Base-by-base conservation (phyloP, 53 echinoderm and acorn worm genomes). In the Hippasteria phrygiana region DNA sequence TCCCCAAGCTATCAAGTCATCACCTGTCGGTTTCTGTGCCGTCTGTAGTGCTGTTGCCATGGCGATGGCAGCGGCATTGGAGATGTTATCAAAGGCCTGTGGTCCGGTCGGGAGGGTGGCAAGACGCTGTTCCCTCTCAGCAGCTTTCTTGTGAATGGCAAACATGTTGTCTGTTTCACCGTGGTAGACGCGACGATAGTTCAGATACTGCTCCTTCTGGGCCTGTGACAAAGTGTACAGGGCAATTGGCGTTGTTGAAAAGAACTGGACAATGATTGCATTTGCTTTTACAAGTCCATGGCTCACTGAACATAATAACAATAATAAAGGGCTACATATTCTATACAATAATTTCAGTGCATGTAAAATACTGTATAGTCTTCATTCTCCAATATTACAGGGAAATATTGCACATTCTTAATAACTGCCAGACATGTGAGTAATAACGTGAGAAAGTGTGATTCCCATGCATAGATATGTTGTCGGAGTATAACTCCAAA, bases 131-230 rank as follows among this genome's bases (percentile, higher is more conserved):
- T 91, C 80, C 43, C 85, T 88, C 20, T 87, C 75, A 16, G 87
- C 64, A 17, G 69, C 56, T 73, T 91, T 93, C 43, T 91, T 91
- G 50, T 94, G 91, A 38, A 82, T 80, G 46, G 96, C 90, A 86
- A 99, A 99, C 37, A 99, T 79, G 45, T 99, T 96, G 59, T 92
- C 76, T 4, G 85, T 78, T 31, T 99, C 99, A 17, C 91, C 93
- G 71, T 93, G 96, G 88, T 92, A 99, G 45, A 99, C 95, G 35
- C 95, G 86, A 5, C 96, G 89, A 66, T 94, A 99, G 71, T 94
- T 99, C 48, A 99, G 90, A 63, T 99, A 99, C 83, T 96, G 99
- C 45, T 99, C 99, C 66, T 95, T 99, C 83, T 99, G 99, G 32
- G 94, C 93, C 99, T 99, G 75, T 10, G 10, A n/a, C n/a, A 66